Percentiles rank a stretch among this genome's conserved stretches.
phyloP scores from a whole-genome alignment of 2,888 invertebrate genomes.

The Pyrrhia umbra region DNA sequence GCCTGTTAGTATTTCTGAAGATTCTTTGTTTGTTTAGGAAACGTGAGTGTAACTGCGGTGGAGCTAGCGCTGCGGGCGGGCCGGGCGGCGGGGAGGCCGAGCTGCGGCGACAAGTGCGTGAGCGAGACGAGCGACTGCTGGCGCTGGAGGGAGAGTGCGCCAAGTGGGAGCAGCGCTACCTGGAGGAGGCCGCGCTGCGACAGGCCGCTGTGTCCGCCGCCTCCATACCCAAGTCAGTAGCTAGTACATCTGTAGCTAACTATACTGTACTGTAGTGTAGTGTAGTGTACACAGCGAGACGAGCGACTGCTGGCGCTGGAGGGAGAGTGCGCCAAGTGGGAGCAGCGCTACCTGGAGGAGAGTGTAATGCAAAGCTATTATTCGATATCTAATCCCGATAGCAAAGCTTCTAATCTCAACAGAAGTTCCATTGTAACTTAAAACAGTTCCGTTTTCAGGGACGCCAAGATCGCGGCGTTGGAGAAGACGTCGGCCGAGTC shows the following conservation, averaged over 20 bases:
- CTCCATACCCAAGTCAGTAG: conserved; percentile 92
- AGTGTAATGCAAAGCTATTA: no score
- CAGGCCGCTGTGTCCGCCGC: conserved; percentile 96
- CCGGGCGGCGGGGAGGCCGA: conserved; percentile 85
- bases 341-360: no score
- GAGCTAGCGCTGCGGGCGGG: conserved; percentile 71
- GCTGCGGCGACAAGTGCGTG: conserved; percentile 85
- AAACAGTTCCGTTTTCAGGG: conserved; percentile 85
- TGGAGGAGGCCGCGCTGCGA: conserved; percentile 94
- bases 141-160: conserved; percentile 94
- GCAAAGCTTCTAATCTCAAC: conserved; percentile 59
- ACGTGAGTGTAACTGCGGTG: conserved; percentile 79
- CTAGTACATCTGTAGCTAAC: background rate
- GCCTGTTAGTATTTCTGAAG: conserved; percentile 2
- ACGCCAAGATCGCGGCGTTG: conserved; percentile 95
- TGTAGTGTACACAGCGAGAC: background rate
- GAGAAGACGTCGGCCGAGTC: conserved; percentile 96
- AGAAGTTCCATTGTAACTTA: conserved; percentile 50
- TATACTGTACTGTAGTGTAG: no score
- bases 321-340: background rate
- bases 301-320: no score
- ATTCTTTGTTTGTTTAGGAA: conserved; percentile 63
- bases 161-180: conserved; percentile 96
- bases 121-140: conserved; percentile 85
- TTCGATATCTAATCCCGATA: background rate